A percentile compares a stretch with the other conserved stretches of the same genome.
Conservation (phyloP, 92 coral and sea anemone species). For the Porites divaricata region DNA sequence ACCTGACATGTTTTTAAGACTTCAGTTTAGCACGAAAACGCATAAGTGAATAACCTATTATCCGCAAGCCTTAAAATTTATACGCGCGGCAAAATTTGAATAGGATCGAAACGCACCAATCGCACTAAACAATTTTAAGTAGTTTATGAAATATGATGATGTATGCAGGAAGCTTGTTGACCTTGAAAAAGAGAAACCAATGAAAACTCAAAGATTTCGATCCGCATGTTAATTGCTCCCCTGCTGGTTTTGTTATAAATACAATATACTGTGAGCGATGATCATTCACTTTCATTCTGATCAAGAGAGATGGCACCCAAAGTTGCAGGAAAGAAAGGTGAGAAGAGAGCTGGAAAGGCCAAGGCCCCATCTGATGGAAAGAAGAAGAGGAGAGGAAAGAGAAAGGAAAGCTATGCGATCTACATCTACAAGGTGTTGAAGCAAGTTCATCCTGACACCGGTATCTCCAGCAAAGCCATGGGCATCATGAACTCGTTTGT, state of each 20-base stretch:
- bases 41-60: neutral
- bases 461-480: conserved; percentile 88
- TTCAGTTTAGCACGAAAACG: neutral
- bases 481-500: conserved; percentile 84
- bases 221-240: too few species aligned
- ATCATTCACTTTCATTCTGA: too few species aligned
- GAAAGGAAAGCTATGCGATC: conserved; percentile 74
- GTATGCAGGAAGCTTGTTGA: too few species aligned
- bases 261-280: too few species aligned
- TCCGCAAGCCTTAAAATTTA: neutral
- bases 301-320: too few species aligned
- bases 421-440: conserved; percentile 67
- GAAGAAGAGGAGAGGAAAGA: conserved; percentile 43
- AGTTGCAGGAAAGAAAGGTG: too few species aligned
- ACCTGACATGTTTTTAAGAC: conserved; percentile 79
- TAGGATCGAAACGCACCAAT: neutral
- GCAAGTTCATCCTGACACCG: conserved; percentile 82
- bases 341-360: too few species aligned
- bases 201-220: too few species aligned
- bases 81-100: too few species aligned
- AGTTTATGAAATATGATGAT: too few species aligned
- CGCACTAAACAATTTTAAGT: neutral
- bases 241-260: too few species aligned
- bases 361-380: neutral
- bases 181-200: too few species aligned